Evolutionary conservation across 1,140 invertebrate genomes (phyloP).

Genomic region (Lanistes nyassanus): DNA sequence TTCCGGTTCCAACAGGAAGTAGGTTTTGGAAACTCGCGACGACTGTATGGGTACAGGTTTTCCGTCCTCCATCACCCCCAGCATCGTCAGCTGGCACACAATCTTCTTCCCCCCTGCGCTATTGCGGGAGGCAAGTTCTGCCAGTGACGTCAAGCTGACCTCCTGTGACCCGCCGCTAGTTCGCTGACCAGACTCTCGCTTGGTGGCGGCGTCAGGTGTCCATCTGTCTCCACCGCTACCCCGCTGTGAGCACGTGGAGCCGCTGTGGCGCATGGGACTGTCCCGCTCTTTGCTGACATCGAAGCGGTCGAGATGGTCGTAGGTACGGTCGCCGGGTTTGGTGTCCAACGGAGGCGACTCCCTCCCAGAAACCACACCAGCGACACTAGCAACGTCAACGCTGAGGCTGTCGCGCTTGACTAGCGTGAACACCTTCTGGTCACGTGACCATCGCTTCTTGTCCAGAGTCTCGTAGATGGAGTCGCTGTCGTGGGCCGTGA

Average conservation of each 20-base stretch:
- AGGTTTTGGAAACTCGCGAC: neutral
- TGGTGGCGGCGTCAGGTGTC: too few relatives aligned
- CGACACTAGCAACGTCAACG: too few relatives aligned
- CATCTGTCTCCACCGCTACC: too few relatives aligned
- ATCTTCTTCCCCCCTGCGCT: neutral
- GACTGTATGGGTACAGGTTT: conserved; percentile 2
- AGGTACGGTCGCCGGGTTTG: neutral
- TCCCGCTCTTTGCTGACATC: neutral
- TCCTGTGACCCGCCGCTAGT: too few relatives aligned
- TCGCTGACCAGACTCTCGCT: too few relatives aligned
- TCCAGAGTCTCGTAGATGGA: conserved; percentile 23
- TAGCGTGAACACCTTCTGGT: too few relatives aligned
- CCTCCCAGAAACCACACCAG: too few relatives aligned
- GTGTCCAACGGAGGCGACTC: neutral
- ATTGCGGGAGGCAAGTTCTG: conserved; percentile 2
- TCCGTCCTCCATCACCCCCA: conserved; percentile 25
- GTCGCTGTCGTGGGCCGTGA: conserved; percentile 21
- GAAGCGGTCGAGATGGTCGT: conserved; percentile 18
- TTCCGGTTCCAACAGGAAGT: conserved; percentile 23
- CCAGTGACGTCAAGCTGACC: neutral
- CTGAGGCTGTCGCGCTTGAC: too few relatives aligned
- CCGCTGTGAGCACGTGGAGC: too few relatives aligned
- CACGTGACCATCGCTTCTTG: conserved; percentile 4
- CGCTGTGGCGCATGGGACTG: too few relatives aligned
- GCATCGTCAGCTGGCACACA: conserved; percentile 22